Base-by-base conservation (phyloP, 2,113 vertebrate genomes). In the Pollachius pollachius region DNA sequence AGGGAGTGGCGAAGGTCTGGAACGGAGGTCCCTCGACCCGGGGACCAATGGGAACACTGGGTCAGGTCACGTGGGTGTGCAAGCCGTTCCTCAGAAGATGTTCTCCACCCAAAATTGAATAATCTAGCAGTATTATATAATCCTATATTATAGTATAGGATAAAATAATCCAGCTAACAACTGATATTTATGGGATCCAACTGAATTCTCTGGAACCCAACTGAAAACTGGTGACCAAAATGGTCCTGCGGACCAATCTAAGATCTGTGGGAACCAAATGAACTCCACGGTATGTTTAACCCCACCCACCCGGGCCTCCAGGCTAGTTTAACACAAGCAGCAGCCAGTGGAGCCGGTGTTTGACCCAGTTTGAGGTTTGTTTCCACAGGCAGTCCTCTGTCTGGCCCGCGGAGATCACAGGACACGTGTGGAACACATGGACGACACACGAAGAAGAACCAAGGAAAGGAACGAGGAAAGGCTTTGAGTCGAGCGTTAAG, bases 341-440 rank as follows among this genome's bases (percentile, higher is more conserved):
- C 30, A 4, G 30, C 30, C 30, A 34, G 41, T 48, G 8, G 41
- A 48, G 25, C 23, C 65, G 65, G 57, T 19, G 9, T 54, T 62
- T 80, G 83, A 87, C 83, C 83, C 67, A 62, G n/a, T 73, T 76
- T 69, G 23, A 62, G 19, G 66, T 68, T 81, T 87, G 76, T 73
- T 79, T 67, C 71, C 64, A 81, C 69, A 79, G 71, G 66, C 67
- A 65, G 76, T 71, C 66, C 62, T 48, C n/a, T 13, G 41, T 48
- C 41, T 48, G 41, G 41, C 11, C 9, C 41, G 41, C 2, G 41
- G 41, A 48, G 41, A 48, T 48, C 41, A 48, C 41, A 48, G 70
- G 64, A 76, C 84, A 84, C 84, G 77, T 90, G 87, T 69, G 75
- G 34, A 79, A 74, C 81, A 90, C 78, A 85, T 82, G 81, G 76